A percentile compares a stretch with the other conserved stretches of the same genome.
Conservation (phyloP, 1,140 invertebrate species). For the Drosophila asahinai region DNA sequence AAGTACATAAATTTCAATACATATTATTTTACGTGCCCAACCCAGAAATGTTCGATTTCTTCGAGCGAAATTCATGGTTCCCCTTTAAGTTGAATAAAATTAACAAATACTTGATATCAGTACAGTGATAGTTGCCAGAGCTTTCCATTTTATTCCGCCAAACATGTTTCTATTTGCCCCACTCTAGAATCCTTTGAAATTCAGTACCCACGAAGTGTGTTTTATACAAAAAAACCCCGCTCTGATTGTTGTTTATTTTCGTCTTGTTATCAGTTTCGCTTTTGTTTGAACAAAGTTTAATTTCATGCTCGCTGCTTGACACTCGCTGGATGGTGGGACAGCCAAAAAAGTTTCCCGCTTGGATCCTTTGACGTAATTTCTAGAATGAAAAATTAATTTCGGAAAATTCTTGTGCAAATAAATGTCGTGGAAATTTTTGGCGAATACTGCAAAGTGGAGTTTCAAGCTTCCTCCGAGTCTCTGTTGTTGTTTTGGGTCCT, state of each 20-base stretch:
- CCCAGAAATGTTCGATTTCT: background rate
- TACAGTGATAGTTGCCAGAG: background rate
- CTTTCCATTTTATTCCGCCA: background rate
- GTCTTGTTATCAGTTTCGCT: conserved; percentile 30
- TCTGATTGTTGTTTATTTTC: conserved; percentile 55
- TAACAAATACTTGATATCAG: too few species aligned
- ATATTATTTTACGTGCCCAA: background rate
- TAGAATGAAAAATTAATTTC: conserved; percentile 61
- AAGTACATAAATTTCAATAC: background rate
- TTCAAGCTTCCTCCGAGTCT: background rate
- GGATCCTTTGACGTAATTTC: conserved; percentile 51
- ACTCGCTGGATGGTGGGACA: conserved; percentile 22
- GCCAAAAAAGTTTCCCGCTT: conserved; percentile 45
- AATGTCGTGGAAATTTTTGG: conserved; percentile 7
- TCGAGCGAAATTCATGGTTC: background rate
- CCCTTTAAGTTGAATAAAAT: background rate
- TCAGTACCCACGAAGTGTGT: conserved; percentile 24
- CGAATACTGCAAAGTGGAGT: background rate
- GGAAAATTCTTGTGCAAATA: conserved; percentile 29
- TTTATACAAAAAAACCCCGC: conserved; percentile 22
- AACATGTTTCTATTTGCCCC: background rate
- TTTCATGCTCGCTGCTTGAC: conserved; percentile 57
- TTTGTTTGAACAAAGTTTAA: conserved; percentile 61
- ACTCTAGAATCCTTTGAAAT: conserved; percentile 17
- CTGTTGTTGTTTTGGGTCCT: background rate